These are phyloP conservation scores for Crocuta crocuta DNA, from an alignment of 2,113 vertebrate genomes.

Conservation along the genomic window DNA sequence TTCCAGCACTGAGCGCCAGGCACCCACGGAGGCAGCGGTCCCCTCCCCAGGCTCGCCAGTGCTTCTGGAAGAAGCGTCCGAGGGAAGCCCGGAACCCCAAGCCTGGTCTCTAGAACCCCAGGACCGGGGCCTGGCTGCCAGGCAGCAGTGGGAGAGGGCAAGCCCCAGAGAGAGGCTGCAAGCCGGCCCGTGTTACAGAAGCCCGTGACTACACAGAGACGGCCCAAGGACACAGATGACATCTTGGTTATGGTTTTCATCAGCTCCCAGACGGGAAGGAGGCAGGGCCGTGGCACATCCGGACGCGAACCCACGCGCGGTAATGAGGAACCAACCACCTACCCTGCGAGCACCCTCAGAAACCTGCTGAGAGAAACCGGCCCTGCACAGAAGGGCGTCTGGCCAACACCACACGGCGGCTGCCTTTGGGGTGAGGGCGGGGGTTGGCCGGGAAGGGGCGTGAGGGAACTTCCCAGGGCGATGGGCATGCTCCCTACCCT, in stretches of 20 bases:
- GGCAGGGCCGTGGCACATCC: accelerated
- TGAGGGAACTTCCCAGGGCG: not conserved
- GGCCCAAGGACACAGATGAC: accelerated
- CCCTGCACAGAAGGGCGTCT: too few relatives aligned
- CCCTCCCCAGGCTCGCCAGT: not conserved
- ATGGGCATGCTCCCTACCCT: not conserved
- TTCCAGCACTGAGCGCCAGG: not conserved
- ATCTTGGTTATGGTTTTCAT: too few relatives aligned
- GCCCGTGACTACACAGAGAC: too few relatives aligned
- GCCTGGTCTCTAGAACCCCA: too few relatives aligned
- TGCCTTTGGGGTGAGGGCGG: too few relatives aligned
- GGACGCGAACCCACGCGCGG: not conserved
- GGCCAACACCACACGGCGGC: not conserved
- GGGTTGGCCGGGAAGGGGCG: not conserved
- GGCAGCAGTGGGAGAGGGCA: too few relatives aligned
- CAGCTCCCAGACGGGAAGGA: not conserved
- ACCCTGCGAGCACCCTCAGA: not conserved
- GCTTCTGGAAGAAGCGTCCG: not conserved
- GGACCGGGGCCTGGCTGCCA: not conserved
- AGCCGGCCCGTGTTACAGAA: accelerated
- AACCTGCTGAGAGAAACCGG: accelerated
- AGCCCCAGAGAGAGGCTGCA: not conserved
- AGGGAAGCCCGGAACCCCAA: not conserved
- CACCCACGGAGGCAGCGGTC: accelerated
- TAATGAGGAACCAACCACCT: not conserved